Evolutionary conservation across 2,113 vertebrate species (phyloP), one percentile per base, ranked within the genome.

Genomic region (Aegotheles bennettii): DNA sequence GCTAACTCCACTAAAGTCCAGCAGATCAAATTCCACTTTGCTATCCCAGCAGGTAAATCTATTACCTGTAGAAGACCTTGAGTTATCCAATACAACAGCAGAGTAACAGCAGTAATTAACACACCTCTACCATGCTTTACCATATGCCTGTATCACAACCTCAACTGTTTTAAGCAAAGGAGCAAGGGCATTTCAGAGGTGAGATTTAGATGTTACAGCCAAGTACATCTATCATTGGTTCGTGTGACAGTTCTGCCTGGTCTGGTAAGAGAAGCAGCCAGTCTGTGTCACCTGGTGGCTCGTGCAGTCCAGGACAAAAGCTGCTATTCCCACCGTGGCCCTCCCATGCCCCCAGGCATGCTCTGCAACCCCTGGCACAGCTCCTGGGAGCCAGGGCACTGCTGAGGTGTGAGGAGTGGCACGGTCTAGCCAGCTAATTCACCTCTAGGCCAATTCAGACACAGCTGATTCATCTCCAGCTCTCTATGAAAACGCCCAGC

Each of bases 311-410:
- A 31, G 53, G 26, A 33, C 63, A 69, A 57, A 57, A 84, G 35
- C 45, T 21, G 14, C 29, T 40, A 65, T 56, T 54, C 36, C 63
- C 29, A 69, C 16, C 0, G 1, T 6, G 28, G 24, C 18, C 17
- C 51, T 67, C 31, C 42, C 1, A 0, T n/a, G 26, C 11, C 6
- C 19, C 9, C 7, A 14, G 19, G 8, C 13, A 3, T 3, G 8
- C 42, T 51, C 51, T 26, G 21, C 43, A 61, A 36, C 5, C 26
- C 36, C 25, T 7, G 18, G 25, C 69, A 79, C 16, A 69, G 69
- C 45, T 89, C 70, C 54, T 36, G 1, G 2, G 25, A 76, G 53
- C 18, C 51, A 57, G 19, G 1, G 5, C 29, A 4, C 24, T n/a
- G 35, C 60, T 51, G 26, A 63, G 24, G 38, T 8, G 1, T 1